Base-by-base conservation (phyloP, 2,113 vertebrate species). In the Paedocypris sp. region DNA sequence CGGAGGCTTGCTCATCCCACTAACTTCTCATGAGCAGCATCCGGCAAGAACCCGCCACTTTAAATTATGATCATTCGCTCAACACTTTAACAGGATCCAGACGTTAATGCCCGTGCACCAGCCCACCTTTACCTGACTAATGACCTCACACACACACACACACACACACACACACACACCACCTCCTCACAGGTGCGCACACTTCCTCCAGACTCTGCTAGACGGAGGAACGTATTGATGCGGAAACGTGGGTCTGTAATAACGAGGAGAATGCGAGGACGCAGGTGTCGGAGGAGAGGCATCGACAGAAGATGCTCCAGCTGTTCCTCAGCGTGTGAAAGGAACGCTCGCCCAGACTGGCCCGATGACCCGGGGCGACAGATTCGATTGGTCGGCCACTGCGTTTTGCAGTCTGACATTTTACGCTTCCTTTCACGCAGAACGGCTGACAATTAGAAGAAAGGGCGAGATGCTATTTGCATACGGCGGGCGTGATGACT, bases 11-110 rank as follows among this genome's bases (percentile, higher is more conserved):
- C 1, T 9, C 10, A 56, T 41, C 23, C 41, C 23, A 28, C 22
- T 0, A 9, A 11, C 38, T 56, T 41, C 5, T 6, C 38, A 23
- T 38, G 47, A 42, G 22, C 29, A 25, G 46, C 43, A 36, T n/a
- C 0, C 5, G 15, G 4, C 39, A 4, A 15, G 19, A 6, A 11
- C 10, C 60, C 19, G 18, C 31, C 46, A 26, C 58, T 58, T 60
- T 67, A 60, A 67, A 64, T 68, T 58, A 45, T 38, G 13, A 60
- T 50, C 50, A 38, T 54, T 68, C 48, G 20, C 41, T 39, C 33
- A 1, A 22, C 33, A 33, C 39, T 58, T 46, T 39, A 28, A 60
- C 46, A 68, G 26, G 28, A 69, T 51, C 38, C 62, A 61, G 52
- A 49, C 60, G 61, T 53, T 62, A 52, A 29, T 13, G 4, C 43